A percentile compares a stretch with the other conserved stretches of the same genome.
Conservation (phyloP, 2,888 invertebrate genomes). For the Ectobius pallidus region DNA sequence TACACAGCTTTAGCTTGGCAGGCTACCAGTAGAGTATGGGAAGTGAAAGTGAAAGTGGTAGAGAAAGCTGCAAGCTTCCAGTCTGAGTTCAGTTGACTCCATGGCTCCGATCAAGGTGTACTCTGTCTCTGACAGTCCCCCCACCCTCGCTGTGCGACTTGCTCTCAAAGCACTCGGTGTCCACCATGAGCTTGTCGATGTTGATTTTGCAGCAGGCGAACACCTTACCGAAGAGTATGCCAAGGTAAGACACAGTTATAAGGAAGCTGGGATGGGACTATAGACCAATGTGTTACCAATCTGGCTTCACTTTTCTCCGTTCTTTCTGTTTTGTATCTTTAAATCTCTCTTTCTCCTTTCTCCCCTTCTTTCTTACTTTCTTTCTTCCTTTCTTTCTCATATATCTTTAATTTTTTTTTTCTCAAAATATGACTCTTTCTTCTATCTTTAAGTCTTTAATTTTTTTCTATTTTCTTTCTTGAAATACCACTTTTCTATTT, state of each 20-base stretch:
- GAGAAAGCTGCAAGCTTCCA: no score
- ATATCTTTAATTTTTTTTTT: background rate
- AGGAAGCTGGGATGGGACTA: background rate
- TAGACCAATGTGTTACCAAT: no score
- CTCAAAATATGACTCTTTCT: conserved; percentile 13
- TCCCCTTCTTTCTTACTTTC: background rate
- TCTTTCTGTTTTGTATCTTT: no score
- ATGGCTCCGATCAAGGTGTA: conserved; percentile 66
- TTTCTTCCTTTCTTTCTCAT: background rate
- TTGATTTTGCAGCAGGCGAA: conserved; percentile 74
- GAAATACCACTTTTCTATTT: no score
- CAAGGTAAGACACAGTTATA: conserved; percentile 42
- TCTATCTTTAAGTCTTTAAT: conserved; percentile 18
- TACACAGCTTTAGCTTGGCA: no score
- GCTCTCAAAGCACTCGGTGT: conserved; percentile 67
- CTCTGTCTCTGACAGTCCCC: conserved; percentile 77
- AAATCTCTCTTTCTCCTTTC: background rate
- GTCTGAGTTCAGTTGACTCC: no score
- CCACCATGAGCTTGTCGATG: conserved; percentile 68
- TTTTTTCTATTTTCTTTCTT: no score
- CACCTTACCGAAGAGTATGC: conserved; percentile 55
- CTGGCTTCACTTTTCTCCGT: no score
- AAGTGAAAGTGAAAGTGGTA: no score
- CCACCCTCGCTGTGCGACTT: conserved; percentile 75
- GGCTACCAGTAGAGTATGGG: no score